Conservation (phyloP, 2,888 invertebrate genomes). For the Apeira syringaria region DNA sequence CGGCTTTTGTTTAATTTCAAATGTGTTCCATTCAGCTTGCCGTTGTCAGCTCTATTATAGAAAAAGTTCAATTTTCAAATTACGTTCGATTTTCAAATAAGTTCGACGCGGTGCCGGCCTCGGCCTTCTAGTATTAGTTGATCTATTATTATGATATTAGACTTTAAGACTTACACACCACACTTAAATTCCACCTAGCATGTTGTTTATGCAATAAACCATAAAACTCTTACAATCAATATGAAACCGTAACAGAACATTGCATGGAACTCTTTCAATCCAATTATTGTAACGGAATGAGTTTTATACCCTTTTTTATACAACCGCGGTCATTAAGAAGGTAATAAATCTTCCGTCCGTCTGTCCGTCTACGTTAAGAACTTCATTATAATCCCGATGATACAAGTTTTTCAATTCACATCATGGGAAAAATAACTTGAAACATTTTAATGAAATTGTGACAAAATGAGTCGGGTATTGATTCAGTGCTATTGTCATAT, state of each 20-base stretch:
- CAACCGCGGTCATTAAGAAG: conserved; percentile 62
- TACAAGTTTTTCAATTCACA: conserved; percentile 60
- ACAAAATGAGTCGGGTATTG: conserved; percentile 58
- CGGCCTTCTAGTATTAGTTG: too few relatives aligned
- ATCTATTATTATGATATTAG: too few relatives aligned
- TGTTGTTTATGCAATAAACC: too few relatives aligned
- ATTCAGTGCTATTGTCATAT: conserved; percentile 36
- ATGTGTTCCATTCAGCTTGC: too few relatives aligned
- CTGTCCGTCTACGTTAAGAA: conserved; percentile 65
- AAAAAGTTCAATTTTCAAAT: too few relatives aligned
- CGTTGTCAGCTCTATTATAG: too few relatives aligned
- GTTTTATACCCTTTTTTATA: conserved; percentile 53
- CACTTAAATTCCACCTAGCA: too few relatives aligned
- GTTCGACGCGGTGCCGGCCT: too few relatives aligned
- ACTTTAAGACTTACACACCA: too few relatives aligned
- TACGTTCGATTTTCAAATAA: too few relatives aligned
- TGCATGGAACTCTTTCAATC: conserved; percentile 22
- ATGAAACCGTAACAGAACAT: conserved; percentile 26
- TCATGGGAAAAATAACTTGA: conserved; percentile 55
- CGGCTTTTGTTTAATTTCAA: too few relatives aligned
- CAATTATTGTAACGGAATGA: conserved; percentile 17
- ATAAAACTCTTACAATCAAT: too few relatives aligned
- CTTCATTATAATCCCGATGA: conserved; percentile 70
- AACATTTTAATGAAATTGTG: conserved; percentile 63
- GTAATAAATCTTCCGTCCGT: conserved; percentile 71